Conservation (phyloP, 2,113 vertebrate species). For the Pseudopodoces humilis region DNA sequence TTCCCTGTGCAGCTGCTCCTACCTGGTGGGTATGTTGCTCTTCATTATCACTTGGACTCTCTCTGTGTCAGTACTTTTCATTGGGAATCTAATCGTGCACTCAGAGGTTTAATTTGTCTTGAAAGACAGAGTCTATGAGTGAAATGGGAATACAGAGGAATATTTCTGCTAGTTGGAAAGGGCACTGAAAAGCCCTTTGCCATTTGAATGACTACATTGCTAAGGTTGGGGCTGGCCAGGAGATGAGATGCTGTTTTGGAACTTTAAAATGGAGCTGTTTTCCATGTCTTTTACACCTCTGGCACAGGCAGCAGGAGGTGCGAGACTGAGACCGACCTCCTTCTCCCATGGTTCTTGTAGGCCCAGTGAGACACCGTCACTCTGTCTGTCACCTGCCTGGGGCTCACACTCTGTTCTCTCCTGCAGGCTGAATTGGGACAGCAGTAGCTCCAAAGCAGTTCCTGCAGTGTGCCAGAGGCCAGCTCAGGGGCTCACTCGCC, state of each 20-base stretch:
- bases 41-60: neutral
- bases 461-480: neutral
- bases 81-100: neutral
- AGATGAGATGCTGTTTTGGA: neutral
- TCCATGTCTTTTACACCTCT: neutral
- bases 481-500: accelerated
- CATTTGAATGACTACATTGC: neutral
- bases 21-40: neutral
- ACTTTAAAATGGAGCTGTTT: neutral
- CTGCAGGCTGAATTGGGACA: neutral
- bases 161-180: neutral
- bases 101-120: neutral
- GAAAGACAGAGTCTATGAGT: neutral
- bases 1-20: accelerated
- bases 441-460: neutral
- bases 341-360: neutral
- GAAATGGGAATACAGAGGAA: neutral
- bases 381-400: neutral
- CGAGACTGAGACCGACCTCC: neutral
- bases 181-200: neutral
- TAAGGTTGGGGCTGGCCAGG: neutral
- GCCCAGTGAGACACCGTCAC: accelerated
- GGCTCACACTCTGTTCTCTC: accelerated
- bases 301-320: neutral
- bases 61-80: neutral